phyloP scores from a whole-genome alignment of 2,113 vertebrate species.

The Gymnogyps californianus region DNA sequence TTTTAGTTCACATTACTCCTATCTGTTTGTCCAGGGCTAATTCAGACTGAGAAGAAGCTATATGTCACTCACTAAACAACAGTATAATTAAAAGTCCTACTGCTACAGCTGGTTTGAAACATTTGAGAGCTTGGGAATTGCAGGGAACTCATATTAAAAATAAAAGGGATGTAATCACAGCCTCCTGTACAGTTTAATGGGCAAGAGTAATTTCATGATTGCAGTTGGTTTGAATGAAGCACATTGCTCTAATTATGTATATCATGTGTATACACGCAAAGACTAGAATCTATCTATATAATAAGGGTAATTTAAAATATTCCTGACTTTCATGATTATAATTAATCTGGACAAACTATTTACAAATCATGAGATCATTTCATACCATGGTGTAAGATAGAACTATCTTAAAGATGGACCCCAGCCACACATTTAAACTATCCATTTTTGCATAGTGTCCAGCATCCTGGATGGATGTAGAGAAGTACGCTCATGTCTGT shows the following conservation, averaged over 20 bases:
- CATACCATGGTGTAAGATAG: not conserved
- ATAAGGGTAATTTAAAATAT: conserved; percentile 29
- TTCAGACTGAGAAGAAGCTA: conserved; percentile 24
- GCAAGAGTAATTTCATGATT: conserved; percentile 52
- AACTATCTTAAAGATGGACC: not conserved
- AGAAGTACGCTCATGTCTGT: not conserved
- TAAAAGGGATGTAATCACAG: conserved; percentile 46
- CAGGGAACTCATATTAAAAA: conserved; percentile 38
- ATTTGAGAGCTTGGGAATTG: conserved; percentile 36
- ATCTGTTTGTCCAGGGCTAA: conserved; percentile 42
- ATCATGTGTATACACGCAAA: not conserved
- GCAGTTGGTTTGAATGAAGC: conserved; percentile 30
- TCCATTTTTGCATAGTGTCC: not conserved
- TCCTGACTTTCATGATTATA: not conserved
- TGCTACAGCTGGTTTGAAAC: conserved; percentile 51
- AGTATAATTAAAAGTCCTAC: conserved; percentile 18
- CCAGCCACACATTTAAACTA: not conserved
- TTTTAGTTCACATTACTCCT: conserved; percentile 25
- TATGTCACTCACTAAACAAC: conserved; percentile 13
- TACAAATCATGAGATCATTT: conserved; percentile 5
- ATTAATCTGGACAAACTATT: not conserved
- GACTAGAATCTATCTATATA: not conserved
- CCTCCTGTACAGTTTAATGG: conserved; percentile 31
- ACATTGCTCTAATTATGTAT: conserved; percentile 33
- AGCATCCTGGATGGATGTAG: not conserved